Conservation (phyloP, 2,113 vertebrate species). For the Mus spicilegus region DNA sequence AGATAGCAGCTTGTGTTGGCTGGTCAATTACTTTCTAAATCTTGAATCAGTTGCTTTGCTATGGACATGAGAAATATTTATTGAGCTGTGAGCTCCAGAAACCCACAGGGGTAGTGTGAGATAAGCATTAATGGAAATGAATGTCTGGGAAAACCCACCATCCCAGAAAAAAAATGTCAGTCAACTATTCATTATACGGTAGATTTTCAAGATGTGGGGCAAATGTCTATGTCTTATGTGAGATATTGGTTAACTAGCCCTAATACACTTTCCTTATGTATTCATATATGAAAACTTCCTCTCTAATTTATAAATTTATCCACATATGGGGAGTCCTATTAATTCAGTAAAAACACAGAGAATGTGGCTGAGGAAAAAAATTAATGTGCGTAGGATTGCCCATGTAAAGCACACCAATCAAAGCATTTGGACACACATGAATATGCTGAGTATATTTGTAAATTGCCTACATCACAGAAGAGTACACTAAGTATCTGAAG, state of each 20-base stretch:
- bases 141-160: neutral
- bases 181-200: neutral
- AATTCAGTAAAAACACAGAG: neutral
- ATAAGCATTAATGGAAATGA: neutral
- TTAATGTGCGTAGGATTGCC: neutral
- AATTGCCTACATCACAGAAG: neutral
- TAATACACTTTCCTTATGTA: neutral
- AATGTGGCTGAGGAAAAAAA: neutral
- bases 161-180: neutral
- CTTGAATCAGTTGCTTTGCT: neutral
- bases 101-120: neutral
- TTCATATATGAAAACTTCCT: neutral
- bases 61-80: neutral
- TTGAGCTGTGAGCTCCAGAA: neutral
- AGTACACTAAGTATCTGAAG: neutral
- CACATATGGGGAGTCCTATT: neutral
- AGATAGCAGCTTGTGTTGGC: neutral
- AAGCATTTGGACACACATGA: neutral
- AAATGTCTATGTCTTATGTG: neutral
- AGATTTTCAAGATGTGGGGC: fast-evolving
- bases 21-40: neutral
- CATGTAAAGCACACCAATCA: fast-evolving
- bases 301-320: neutral
- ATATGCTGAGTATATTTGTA: neutral
- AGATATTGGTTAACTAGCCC: neutral